phyloP scores from a whole-genome alignment of 1,140 invertebrate genomes.

The Drosophila melanica region DNA sequence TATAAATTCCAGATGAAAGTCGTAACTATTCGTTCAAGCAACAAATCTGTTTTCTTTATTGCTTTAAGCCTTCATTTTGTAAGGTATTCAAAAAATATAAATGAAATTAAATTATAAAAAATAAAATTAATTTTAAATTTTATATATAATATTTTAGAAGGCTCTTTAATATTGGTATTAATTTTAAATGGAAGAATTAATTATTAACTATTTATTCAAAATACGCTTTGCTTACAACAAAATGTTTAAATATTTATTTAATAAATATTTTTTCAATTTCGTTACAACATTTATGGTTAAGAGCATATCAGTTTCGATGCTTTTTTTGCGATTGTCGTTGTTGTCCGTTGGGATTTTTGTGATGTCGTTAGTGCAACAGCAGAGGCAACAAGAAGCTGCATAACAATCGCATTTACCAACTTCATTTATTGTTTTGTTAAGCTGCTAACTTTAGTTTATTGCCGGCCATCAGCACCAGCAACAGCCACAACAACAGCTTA shows the following conservation, averaged over 20 bases:
- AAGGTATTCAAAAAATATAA: neutral
- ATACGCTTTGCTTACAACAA: too few species aligned
- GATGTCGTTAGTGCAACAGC: slow-evolving; percentile 19
- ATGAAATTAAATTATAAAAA: neutral
- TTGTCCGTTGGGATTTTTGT: slow-evolving; percentile 45
- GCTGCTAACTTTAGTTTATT: slow-evolving; percentile 82
- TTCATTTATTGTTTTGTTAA: slow-evolving; percentile 82
- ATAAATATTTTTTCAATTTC: too few species aligned
- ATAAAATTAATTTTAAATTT: too few species aligned
- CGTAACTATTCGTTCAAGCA: slow-evolving; percentile 13
- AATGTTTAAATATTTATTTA: too few species aligned
- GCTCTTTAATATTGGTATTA: too few species aligned
- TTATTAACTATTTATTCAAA: too few species aligned
- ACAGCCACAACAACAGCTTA: slow-evolving; percentile 5
- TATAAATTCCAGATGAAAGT: slow-evolving; percentile 34
- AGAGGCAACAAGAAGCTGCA: slow-evolving; percentile 36
- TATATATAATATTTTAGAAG: too few species aligned
- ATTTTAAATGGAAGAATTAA: too few species aligned
- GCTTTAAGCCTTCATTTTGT: too few species aligned
- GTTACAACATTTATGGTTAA: neutral
- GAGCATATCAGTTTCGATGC: slow-evolving; percentile 23
- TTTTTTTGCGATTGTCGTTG: slow-evolving; percentile 9
- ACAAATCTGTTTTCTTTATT: neutral
- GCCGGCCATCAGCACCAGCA: slow-evolving; percentile 53
- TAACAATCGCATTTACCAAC: slow-evolving; percentile 79